These are phyloP conservation scores for Miichthys miiuy DNA, from an alignment of 2,797 vertebrate species.

Conservation along the genomic window DNA sequence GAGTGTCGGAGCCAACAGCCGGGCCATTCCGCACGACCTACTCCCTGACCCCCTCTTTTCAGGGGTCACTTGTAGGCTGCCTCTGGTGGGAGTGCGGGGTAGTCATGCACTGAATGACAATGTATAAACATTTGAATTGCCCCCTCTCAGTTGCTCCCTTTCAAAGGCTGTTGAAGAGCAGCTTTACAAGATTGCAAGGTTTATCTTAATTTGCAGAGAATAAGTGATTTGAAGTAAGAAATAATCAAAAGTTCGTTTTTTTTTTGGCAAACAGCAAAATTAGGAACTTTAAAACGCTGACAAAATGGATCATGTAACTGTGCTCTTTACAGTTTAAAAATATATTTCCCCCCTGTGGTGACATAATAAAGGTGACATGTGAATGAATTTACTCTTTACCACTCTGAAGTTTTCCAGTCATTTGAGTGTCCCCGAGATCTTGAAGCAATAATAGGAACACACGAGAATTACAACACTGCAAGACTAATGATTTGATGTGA, in stretches of 20 bases:
- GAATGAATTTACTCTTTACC: conserved; percentile 33
- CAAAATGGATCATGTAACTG: not conserved
- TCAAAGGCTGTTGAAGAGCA: conserved; percentile 56
- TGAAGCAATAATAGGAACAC: conserved; percentile 56
- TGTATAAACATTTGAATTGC: conserved; percentile 80
- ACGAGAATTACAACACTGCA: conserved; percentile 59
- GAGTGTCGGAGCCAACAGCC: conserved; percentile 85
- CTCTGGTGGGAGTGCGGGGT: conserved; percentile 84
- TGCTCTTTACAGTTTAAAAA: not conserved
- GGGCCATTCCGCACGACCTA: conserved; percentile 88
- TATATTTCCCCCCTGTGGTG: not conserved
- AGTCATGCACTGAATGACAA: conserved; percentile 87
- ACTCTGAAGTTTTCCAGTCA: conserved; percentile 44
- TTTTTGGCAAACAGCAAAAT: not conserved
- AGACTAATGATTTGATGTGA: conserved; percentile 79
- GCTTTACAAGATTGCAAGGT: conserved; percentile 36
- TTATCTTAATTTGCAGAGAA: conserved; percentile 57
- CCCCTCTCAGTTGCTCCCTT: conserved; percentile 50
- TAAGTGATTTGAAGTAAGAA: not conserved
- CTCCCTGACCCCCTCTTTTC: conserved; percentile 86
- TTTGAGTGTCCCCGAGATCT: conserved; percentile 22
- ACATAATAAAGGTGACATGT: not conserved
- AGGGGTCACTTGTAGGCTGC: conserved; percentile 85
- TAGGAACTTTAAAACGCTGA: not conserved
- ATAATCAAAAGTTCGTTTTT: not conserved